phyloP scores from a whole-genome alignment of 2,113 vertebrate species.

The Tichodroma muraria region DNA sequence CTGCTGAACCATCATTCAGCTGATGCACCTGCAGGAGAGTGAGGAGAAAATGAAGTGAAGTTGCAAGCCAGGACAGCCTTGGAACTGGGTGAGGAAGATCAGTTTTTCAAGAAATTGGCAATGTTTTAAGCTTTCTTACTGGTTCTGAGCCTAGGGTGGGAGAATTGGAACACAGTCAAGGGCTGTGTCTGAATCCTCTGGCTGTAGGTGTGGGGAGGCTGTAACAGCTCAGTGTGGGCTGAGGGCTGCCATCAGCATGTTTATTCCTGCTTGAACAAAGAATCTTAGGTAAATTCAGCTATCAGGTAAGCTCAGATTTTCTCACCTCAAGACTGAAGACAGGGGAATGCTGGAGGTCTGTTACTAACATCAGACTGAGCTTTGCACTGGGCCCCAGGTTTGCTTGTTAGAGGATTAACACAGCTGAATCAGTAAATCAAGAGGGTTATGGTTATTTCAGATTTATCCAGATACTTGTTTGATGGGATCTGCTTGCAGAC shows the following conservation, averaged over 20 bases:
- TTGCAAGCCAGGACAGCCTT: neutral
- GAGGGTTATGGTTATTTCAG: neutral
- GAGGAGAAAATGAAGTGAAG: neutral
- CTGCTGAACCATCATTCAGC: neutral
- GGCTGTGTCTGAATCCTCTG: neutral
- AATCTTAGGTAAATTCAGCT: neutral
- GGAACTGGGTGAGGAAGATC: slow-evolving; percentile 18
- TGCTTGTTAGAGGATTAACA: neutral
- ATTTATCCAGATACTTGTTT: neutral
- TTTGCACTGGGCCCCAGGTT: neutral
- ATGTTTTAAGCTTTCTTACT: neutral
- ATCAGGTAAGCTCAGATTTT: neutral
- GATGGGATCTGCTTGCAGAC: neutral
- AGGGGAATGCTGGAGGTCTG: neutral
- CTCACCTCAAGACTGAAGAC: neutral
- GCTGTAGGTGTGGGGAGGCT: neutral
- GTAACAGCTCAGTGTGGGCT: neutral
- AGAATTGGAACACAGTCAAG: neutral
- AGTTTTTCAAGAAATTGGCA: neutral
- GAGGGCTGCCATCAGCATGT: neutral
- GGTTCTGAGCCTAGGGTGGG: neutral
- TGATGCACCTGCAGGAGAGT: neutral
- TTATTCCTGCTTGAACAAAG: neutral
- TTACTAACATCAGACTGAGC: neutral
- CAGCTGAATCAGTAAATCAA: neutral